Percentiles rank a stretch among this genome's conserved stretches.
phyloP scores from a whole-genome alignment of 2,797 vertebrate genomes.

The Basileuterus tristriatus region DNA sequence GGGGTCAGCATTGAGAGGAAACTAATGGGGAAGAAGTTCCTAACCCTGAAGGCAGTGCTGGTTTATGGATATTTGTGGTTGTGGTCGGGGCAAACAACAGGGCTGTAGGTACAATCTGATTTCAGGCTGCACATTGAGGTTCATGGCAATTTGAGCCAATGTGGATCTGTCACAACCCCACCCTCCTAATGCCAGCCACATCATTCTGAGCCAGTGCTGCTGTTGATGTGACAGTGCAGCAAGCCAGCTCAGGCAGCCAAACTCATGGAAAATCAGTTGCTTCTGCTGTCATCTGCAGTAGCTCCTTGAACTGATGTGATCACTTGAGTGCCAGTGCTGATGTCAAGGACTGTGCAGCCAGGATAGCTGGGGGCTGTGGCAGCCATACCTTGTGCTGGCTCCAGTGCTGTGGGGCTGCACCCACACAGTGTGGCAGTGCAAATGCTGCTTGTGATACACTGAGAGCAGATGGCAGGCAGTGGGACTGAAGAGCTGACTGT shows the following conservation, averaged over 20 bases:
- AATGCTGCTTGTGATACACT: not conserved
- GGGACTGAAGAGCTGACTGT: not conserved
- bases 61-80: not conserved
- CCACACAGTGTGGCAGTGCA: not conserved
- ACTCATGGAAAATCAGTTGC: not conserved
- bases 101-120: not conserved
- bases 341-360: not conserved
- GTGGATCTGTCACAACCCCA: not conserved
- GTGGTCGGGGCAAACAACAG: not conserved
- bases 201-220: rapidly evolving
- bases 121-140: not conserved
- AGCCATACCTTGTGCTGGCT: not conserved
- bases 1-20: not conserved
- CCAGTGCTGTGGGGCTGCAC: not conserved
- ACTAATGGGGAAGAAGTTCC: not conserved
- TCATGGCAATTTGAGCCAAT: not conserved
- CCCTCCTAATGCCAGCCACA: not conserved
- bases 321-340: not conserved
- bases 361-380: not conserved
- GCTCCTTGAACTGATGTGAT: not conserved
- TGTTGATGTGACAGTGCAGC: not conserved
- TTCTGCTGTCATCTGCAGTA: not conserved
- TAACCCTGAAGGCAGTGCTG: not conserved
- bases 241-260: not conserved
- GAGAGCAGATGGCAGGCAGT: not conserved